Evolutionary conservation across 2,113 vertebrate species (phyloP).

Genomic region (Nesoenas mayeri): DNA sequence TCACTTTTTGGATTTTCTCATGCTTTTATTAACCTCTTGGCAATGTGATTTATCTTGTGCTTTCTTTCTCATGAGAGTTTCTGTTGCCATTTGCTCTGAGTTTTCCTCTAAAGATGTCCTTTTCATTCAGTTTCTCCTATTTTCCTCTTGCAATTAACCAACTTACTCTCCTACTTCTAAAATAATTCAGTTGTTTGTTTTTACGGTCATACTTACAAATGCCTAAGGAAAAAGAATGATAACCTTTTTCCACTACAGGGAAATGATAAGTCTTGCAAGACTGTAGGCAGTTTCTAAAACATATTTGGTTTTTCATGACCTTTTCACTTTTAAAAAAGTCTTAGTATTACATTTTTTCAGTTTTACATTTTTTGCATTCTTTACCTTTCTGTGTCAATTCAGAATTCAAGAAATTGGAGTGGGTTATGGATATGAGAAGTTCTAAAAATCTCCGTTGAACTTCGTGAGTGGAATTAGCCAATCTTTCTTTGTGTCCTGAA

Average conservation of each 20-base stretch:
- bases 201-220: not conserved
- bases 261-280: not conserved
- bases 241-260: not conserved
- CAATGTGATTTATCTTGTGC: not conserved
- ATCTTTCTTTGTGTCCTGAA: not conserved
- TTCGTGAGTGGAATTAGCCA: not conserved
- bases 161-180: not conserved
- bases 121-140: not conserved
- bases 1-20: not conserved
- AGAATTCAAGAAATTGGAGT: not conserved
- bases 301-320: not conserved
- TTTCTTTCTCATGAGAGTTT: not conserved
- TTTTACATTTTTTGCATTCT: not conserved
- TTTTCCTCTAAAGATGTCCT: not conserved
- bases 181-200: not conserved
- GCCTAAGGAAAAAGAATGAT: not conserved
- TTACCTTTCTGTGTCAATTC: not conserved
- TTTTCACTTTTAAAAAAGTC: not conserved
- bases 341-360: not conserved
- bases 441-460: not conserved
- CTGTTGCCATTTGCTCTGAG: not conserved
- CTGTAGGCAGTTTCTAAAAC: not conserved
- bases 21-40: not conserved
- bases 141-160: not conserved
- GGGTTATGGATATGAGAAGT: not conserved